A percentile compares a stretch with the other conserved stretches of the same genome.
phyloP scores from a whole-genome alignment of 2,797 vertebrate genomes.

The Acanthopagrus latus region DNA sequence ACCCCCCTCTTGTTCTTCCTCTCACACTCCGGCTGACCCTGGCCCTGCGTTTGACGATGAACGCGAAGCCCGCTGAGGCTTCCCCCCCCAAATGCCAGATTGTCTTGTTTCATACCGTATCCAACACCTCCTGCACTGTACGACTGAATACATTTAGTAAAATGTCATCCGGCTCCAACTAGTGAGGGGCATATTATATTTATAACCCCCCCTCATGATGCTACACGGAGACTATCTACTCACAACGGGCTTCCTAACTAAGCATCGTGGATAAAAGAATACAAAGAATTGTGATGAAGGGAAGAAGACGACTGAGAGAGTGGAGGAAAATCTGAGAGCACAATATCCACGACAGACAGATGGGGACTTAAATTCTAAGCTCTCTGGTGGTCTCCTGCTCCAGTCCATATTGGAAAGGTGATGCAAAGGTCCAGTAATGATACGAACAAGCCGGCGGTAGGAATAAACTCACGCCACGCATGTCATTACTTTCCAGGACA shows the following conservation, averaged over 20 bases:
- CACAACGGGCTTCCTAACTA: conserved; percentile 56
- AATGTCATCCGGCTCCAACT: conserved; percentile 56
- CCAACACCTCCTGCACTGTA: conserved; percentile 43
- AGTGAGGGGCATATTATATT: conserved; percentile 43
- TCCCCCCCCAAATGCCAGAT: conserved; percentile 71
- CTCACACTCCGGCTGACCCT: conserved; percentile 20
- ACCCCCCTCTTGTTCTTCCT: conserved; percentile 40
- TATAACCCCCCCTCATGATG: conserved; percentile 47
- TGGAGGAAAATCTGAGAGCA: conserved; percentile 10
- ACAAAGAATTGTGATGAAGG: not conserved
- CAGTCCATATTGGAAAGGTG: conserved; percentile 59
- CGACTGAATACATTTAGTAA: conserved; percentile 52
- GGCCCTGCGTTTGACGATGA: conserved; percentile 42
- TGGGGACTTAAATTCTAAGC: conserved; percentile 68
- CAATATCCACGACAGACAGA: conserved; percentile 72
- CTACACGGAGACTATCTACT: conserved; percentile 36
- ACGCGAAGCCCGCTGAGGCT: conserved; percentile 44
- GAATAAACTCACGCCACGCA: conserved; percentile 18
- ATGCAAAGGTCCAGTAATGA: conserved; percentile 63
- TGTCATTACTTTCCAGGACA: conserved; percentile 6
- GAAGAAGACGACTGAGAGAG: conserved; percentile 16
- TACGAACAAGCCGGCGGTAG: conserved; percentile 58
- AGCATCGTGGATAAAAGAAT: conserved; percentile 61
- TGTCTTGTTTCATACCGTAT: conserved; percentile 55
- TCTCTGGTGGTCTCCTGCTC: conserved; percentile 42